Conservation (phyloP, 2,888 invertebrate genomes). For the Synergus itoensis region DNA sequence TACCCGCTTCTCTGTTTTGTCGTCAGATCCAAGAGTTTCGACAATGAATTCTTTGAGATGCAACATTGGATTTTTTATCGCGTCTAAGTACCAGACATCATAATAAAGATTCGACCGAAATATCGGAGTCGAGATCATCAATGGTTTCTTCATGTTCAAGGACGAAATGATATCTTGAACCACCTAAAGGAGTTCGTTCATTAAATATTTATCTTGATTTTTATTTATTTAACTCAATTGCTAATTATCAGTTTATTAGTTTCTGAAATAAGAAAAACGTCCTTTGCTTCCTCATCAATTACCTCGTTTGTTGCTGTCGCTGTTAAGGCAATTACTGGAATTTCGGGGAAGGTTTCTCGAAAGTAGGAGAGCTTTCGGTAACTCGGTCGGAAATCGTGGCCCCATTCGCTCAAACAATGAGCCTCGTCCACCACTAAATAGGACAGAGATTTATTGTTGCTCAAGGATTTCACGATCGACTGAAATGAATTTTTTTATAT, state of each 20-base stretch:
- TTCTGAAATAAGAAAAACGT: too few relatives aligned
- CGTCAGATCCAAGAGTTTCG: constrained; percentile 82
- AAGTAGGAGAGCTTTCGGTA: constrained; percentile 92
- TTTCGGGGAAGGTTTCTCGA: constrained; percentile 80
- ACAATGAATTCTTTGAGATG: constrained; percentile 89
- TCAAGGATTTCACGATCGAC: constrained; percentile 49
- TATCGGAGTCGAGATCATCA: constrained; percentile 90
- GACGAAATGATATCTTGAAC: constrained; percentile 89
- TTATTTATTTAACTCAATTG: too few relatives aligned
- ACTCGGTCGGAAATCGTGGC: constrained; percentile 98
- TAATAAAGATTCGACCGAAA: constrained; percentile 97
- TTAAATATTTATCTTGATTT: neutral
- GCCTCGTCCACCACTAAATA: constrained; percentile 98
- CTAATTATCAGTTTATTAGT: too few relatives aligned
- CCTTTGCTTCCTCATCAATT: neutral
- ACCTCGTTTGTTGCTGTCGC: constrained; percentile 92
- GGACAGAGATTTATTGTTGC: constrained; percentile 79
- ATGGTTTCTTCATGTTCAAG: constrained; percentile 84
- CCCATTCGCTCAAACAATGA: constrained; percentile 99
- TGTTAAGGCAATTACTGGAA: constrained; percentile 94
- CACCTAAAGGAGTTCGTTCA: constrained; percentile 80
- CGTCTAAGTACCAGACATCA: constrained; percentile 94
- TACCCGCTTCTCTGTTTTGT: constrained; percentile 69
- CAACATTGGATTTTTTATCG: constrained; percentile 88
- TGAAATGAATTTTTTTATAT: constrained; percentile 41